Evolutionary conservation across 92 coral and sea anemone genomes (phyloP), one percentile per base, ranked within the genome.

Genomic region (Epizoanthus scotinus): DNA sequence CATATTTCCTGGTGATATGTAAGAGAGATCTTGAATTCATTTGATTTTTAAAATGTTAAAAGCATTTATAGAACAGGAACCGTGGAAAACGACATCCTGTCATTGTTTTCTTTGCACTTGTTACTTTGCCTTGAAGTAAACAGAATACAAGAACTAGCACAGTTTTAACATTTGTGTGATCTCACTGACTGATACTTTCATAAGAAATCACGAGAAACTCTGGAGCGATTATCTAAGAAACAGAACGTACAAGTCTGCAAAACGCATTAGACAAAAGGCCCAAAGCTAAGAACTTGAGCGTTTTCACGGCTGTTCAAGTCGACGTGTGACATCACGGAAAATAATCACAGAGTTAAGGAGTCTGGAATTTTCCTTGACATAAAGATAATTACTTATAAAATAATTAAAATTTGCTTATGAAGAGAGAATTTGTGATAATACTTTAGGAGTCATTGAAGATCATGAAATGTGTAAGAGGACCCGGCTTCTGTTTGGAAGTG

Each of bases 291-390:
- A 53, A 17, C 57, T 2, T 71, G 47, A 71, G 24, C 47, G 78
- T 50, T 71, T 71, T 71, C 52, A 71, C 78, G 63, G 78, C 78
- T 71, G 78, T 71, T 28, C 47, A 24, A 44, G 12, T 50, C 40
- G 18, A 13, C 31, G 17, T 15, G 42, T 2, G 36, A 13, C 47
- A 71, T 71, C 78, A 71, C 78, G 78, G 14, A 71, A 71, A 18
- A 54, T 13, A 26, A 49, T 26, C 22, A 71, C 52, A 24, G 21
- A 40, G 2, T 42, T 17, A 68, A 68, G 15, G 24, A 47, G 38
- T n/a, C 63, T 53, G 44, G 36, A 71, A 12, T 22, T 19, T 71
- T 27, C 77, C 13, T 25, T 44, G 6, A 1, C 27, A 47, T 27
- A 70, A 31, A 65, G 70, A 65, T 27, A 65, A 28, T 8, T 65